These are phyloP conservation scores for Digitonthophagus gazella DNA, from an alignment of 2,888 invertebrate species.

Conservation along the genomic window DNA sequence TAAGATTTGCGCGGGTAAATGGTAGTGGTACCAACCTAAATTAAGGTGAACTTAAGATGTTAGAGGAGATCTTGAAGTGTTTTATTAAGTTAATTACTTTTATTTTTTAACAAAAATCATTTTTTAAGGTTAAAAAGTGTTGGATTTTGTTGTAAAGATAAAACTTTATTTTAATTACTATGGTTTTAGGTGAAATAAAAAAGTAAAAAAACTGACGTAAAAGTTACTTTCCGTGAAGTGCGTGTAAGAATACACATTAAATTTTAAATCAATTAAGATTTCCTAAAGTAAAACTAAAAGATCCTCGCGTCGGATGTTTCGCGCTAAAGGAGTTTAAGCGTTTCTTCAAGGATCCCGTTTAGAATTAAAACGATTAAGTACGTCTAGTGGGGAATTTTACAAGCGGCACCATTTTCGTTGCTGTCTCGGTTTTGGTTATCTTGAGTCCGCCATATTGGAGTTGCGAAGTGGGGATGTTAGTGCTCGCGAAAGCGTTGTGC, in stretches of 20 bases:
- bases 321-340: constrained; percentile 35
- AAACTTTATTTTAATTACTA: constrained; percentile 20
- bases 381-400: constrained; percentile 15
- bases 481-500: constrained; percentile 49
- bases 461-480: constrained; percentile 51
- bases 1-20: background rate
- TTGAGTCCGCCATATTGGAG: constrained; percentile 52
- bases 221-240: constrained; percentile 17
- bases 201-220: constrained; percentile 23
- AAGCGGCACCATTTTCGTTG: constrained; percentile 27
- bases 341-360: constrained; percentile 41
- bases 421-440: constrained; percentile 31
- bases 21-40: background rate
- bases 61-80: background rate
- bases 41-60: background rate
- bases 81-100: background rate
- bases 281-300: constrained; percentile 34
- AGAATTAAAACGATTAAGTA: background rate
- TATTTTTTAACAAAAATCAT: background rate
- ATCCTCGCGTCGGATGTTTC: constrained; percentile 38
- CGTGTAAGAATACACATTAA: constrained; percentile 13
- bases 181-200: constrained; percentile 16
- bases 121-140: background rate
- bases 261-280: constrained; percentile 20
- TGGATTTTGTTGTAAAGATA: background rate